Conservation (phyloP, 2,888 invertebrate genomes). For the Acleris emargana region DNA sequence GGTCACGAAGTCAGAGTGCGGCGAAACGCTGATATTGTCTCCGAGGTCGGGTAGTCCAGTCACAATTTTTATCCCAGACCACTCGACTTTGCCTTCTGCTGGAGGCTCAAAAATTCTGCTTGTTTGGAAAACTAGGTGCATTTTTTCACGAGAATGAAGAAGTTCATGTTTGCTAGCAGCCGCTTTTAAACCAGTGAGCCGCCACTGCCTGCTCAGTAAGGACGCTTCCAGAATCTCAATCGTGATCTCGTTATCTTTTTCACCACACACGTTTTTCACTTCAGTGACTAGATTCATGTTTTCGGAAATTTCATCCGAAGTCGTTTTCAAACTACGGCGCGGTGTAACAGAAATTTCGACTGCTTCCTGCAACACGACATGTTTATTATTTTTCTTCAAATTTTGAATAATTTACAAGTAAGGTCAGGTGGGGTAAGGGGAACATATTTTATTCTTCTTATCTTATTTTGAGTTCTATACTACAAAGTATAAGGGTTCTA, state of each 20-base stretch:
- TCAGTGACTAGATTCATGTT: constrained; percentile 87
- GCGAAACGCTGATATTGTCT: constrained; percentile 52
- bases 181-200: constrained; percentile 69
- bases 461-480: too few relatives aligned
- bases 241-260: constrained; percentile 84
- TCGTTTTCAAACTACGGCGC: constrained; percentile 74
- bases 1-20: constrained; percentile 52
- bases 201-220: constrained; percentile 85
- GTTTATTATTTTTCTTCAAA: neutral
- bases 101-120: constrained; percentile 53
- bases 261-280: constrained; percentile 87
- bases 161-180: constrained; percentile 56
- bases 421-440: too few relatives aligned
- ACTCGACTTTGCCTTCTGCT: constrained; percentile 58
- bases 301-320: constrained; percentile 66
- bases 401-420: too few relatives aligned
- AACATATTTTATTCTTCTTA: too few relatives aligned
- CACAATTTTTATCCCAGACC: constrained; percentile 63
- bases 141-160: constrained; percentile 64
- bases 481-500: too few relatives aligned
- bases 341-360: constrained; percentile 82
- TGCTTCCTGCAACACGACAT: constrained; percentile 70
- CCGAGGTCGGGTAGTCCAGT: constrained; percentile 52
- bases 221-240: constrained; percentile 84
- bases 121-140: constrained; percentile 70